Conservation (phyloP, 2,113 vertebrate genomes). For the Sinocyclocheilus anophthalmus region DNA sequence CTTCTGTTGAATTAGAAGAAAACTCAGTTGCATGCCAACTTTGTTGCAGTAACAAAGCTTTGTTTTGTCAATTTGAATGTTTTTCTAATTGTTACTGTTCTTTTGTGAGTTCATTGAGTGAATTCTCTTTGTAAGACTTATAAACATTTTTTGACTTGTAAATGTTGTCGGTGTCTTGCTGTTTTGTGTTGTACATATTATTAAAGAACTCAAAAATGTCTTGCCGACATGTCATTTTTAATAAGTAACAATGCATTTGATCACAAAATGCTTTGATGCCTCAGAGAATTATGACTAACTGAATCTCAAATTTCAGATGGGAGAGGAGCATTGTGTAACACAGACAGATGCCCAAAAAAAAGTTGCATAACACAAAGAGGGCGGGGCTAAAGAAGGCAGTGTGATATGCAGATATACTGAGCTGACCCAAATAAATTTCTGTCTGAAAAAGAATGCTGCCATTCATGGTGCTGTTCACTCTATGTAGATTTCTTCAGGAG, state of each 20-base stretch:
- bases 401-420: neutral
- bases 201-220: constrained; percentile 20
- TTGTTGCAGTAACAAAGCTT: neutral
- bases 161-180: neutral
- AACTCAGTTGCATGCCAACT: neutral
- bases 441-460: neutral
- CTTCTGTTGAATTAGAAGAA: neutral
- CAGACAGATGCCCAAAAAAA: constrained; percentile 24
- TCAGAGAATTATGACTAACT: neutral
- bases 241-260: too few species aligned
- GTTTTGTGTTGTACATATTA: constrained; percentile 32
- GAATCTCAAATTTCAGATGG: constrained; percentile 10
- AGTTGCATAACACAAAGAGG: constrained; percentile 4
- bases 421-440: neutral
- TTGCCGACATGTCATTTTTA: neutral
- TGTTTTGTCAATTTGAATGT: neutral
- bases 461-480: neutral
- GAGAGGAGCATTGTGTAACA: neutral
- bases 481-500: neutral
- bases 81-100: neutral
- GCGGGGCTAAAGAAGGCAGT: constrained; percentile 9
- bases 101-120: neutral
- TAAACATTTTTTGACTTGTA: neutral
- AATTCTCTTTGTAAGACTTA: neutral
- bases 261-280: neutral